Evolutionary conservation across 2,113 vertebrate species (phyloP).

Genomic region (Azemiops feae): DNA sequence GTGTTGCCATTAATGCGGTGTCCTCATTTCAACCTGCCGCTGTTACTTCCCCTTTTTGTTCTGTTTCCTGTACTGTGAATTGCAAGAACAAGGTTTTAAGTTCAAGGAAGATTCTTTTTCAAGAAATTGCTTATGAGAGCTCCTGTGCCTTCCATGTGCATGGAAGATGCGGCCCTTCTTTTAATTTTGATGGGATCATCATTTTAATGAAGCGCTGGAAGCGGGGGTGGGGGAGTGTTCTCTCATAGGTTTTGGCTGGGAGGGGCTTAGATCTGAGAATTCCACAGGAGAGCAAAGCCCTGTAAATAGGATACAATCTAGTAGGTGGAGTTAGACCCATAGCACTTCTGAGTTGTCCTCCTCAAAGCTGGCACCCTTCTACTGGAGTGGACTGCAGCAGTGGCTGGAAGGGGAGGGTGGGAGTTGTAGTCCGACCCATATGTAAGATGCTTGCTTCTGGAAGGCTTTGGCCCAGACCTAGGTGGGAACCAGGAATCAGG

Average conservation of each 20-base stretch:
- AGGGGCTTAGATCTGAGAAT: background rate
- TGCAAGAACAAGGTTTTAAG: background rate
- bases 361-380: background rate
- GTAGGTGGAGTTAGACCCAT: background rate
- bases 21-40: background rate
- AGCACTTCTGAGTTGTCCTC: background rate
- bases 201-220: background rate
- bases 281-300: background rate
- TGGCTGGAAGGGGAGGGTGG: no score
- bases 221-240: background rate
- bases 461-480: background rate
- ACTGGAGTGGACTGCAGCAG: background rate
- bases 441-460: background rate
- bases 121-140: background rate
- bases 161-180: background rate
- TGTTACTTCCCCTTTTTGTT: background rate
- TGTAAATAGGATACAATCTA: background rate
- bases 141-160: background rate
- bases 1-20: background rate
- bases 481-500: background rate
- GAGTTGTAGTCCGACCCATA: background rate
- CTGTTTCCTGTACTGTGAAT: background rate
- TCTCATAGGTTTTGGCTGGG: background rate
- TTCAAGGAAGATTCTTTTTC: background rate
- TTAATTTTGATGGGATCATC: background rate